A percentile compares a stretch with the other conserved stretches of the same genome.
phyloP scores from a whole-genome alignment of 2,888 invertebrate species.

The Pycnomerus fuliginosus region DNA sequence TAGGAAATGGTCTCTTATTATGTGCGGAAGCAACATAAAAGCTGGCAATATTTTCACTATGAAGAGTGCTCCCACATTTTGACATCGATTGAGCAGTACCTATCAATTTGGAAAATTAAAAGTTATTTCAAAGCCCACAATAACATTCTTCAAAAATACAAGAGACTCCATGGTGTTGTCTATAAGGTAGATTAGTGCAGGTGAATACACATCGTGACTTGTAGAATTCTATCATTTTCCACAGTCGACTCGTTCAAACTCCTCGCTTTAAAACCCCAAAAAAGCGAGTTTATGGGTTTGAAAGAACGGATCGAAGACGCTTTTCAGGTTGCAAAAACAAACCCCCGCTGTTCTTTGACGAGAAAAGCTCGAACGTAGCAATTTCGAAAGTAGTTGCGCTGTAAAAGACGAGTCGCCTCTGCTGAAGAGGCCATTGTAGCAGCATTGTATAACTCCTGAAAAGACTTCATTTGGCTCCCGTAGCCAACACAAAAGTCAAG shows the following conservation, averaged over 20 bases:
- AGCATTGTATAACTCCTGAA: conserved; percentile 43
- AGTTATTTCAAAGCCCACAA: conserved; percentile 32
- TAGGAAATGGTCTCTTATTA: no score
- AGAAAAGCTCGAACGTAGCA: conserved; percentile 42
- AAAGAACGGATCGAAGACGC: no score
- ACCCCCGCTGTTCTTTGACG: no score
- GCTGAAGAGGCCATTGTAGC: conserved; percentile 36
- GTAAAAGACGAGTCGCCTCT: conserved; percentile 25
- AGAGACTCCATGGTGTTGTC: conserved; percentile 38
- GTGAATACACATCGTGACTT: conserved; percentile 42
- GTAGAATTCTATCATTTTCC: no score
- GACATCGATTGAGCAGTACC: conserved; percentile 40
- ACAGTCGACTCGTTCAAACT: no score
- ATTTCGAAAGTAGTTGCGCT: conserved; percentile 42
- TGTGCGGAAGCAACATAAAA: no score
- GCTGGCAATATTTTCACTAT: conserved; percentile 25
- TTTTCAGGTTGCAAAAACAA: no score
- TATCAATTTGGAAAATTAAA: conserved; percentile 4
- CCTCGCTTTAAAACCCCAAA: no score
- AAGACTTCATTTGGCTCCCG: conserved; percentile 51
- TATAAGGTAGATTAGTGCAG: conserved; percentile 46
- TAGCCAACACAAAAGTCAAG: conserved; percentile 47
- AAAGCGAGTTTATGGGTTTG: no score
- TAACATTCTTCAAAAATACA: conserved; percentile 34
- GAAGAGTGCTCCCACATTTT: conserved; percentile 36